These are phyloP conservation scores for Branchinecta lindahli DNA, from an alignment of 1,140 invertebrate genomes.

Conservation along the genomic window DNA sequence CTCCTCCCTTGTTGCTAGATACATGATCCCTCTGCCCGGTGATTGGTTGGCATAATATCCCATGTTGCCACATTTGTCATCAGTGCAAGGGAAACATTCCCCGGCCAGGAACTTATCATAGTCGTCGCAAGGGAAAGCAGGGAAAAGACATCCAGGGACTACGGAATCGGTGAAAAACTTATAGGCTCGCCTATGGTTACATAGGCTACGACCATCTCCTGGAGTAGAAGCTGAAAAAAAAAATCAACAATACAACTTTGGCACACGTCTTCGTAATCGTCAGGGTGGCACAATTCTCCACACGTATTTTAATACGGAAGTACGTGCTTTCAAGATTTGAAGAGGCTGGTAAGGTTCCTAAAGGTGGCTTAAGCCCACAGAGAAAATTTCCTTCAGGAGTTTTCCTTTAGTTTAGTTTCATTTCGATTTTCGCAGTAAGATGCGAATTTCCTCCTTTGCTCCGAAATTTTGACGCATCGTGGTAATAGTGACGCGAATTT, in stretches of 20 bases:
- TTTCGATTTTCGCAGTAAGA: no score
- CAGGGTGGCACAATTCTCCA: no score
- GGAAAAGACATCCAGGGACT: conserved; percentile 72
- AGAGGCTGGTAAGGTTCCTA: no score
- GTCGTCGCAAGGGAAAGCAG: conserved; percentile 65
- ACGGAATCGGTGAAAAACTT: conserved; percentile 86
- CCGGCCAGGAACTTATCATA: conserved; percentile 70
- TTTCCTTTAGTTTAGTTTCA: no score
- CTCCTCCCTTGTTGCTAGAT: conserved; percentile 69
- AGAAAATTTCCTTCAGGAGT: no score
- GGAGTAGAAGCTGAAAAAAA: conserved; percentile 42
- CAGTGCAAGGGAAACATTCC: conserved; percentile 48
- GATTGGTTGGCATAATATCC: conserved; percentile 78
- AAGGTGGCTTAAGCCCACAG: no score
- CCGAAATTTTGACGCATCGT: no score
- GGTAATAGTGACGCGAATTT: no score
- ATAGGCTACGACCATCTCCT: conserved; percentile 69
- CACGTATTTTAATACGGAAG: no score
- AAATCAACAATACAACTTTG: conserved; percentile 2
- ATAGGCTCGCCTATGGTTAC: conserved; percentile 78
- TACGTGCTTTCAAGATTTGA: no score
- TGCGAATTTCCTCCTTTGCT: no score
- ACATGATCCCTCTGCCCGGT: conserved; percentile 54
- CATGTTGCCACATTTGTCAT: conserved; percentile 65
- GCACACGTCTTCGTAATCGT: not conserved